Evolutionary conservation across 1,140 invertebrate species (phyloP).

Genomic region (Luehdorfia chinensis): DNA sequence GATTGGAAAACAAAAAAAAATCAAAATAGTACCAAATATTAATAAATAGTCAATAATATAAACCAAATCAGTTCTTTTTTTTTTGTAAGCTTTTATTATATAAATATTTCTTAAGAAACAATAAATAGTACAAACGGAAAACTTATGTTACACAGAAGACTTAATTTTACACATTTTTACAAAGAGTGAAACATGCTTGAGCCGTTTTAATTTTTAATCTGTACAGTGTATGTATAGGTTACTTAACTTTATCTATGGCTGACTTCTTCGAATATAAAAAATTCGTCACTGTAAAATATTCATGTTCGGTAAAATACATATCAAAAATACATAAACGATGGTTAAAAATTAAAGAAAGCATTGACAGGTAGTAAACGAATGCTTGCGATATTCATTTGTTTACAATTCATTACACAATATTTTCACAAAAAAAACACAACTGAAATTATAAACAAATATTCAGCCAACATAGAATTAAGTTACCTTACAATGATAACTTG

Average conservation of each 20-base stretch:
- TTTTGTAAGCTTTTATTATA: conserved; percentile 1
- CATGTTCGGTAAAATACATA: no score
- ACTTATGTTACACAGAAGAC: conserved; percentile 2
- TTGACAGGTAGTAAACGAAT: no score
- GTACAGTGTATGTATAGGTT: conserved; percentile 7
- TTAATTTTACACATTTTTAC: conserved; percentile 15
- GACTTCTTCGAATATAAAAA: neutral
- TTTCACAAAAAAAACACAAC: conserved; percentile 13
- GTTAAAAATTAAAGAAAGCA: no score
- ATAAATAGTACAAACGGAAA: conserved; percentile 13
- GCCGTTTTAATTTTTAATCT: conserved; percentile 9
- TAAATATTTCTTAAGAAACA: conserved; percentile 6
- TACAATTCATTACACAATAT: no score
- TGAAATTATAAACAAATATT: no score
- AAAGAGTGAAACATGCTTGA: conserved; percentile 9
- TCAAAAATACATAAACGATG: no score
- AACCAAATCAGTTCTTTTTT: conserved; percentile 17
- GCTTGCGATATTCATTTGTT: no score
- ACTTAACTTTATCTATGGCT: neutral
- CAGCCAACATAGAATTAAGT: no score
- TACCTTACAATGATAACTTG: no score
- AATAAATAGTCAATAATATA: conserved; percentile 11
- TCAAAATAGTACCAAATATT: conserved; percentile 3
- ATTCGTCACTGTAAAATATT: neutral
- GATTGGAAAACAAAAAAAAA: conserved; percentile 1